phyloP scores from a whole-genome alignment of 2,113 vertebrate genomes.

The Ammodytes dubius region DNA sequence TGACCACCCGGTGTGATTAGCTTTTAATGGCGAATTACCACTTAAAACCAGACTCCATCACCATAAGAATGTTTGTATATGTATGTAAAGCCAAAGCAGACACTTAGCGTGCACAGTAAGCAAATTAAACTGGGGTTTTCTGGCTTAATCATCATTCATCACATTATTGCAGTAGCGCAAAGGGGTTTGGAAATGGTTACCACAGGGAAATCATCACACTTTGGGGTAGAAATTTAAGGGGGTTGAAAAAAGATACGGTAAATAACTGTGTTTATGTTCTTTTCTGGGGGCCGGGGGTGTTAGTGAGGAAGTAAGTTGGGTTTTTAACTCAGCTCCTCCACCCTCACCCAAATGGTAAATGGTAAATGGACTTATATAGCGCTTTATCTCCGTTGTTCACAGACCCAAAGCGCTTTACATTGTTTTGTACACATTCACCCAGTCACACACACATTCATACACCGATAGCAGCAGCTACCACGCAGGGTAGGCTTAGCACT shows the following conservation, averaged over 20 bases:
- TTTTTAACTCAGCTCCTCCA: no score
- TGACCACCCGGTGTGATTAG: conserved; percentile 29
- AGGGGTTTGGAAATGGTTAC: conserved; percentile 36
- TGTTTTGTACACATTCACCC: no score
- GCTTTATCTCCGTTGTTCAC: no score
- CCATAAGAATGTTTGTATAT: conserved; percentile 36
- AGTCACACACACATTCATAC: no score
- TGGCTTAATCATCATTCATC: conserved; percentile 38
- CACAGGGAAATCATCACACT: conserved; percentile 20
- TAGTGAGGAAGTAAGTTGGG: no score
- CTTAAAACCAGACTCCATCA: conserved; percentile 34
- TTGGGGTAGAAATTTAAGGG: background rate
- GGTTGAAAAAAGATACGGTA: background rate
- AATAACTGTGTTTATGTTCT: background rate
- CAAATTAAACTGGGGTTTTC: conserved; percentile 39
- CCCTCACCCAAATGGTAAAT: no score
- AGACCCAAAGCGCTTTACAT: no score
- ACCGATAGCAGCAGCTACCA: no score
- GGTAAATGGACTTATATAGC: no score
- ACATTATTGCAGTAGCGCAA: conserved; percentile 13
- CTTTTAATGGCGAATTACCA: conserved; percentile 47
- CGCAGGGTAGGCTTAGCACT: no score
- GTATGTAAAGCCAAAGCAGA: conserved; percentile 34
- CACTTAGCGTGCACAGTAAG: conserved; percentile 38
- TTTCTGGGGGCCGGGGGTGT: no score